Evolutionary conservation across 2,797 vertebrate species (phyloP).

Genomic region (Sphenodon punctatus): DNA sequence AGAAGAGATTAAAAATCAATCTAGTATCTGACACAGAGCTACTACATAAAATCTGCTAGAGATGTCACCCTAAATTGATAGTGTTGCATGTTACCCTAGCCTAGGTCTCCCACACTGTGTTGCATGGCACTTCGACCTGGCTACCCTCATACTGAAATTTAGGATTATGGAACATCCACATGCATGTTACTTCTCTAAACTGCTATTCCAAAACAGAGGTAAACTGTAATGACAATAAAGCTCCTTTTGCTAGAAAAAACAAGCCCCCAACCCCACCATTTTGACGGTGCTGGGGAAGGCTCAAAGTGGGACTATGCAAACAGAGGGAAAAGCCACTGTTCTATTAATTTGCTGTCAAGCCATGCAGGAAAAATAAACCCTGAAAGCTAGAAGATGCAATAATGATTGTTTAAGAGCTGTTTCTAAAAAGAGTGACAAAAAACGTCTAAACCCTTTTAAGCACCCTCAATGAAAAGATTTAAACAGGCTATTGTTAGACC

Average conservation of each 20-base stretch:
- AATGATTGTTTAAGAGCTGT: slow-evolving; percentile 66
- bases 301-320: slow-evolving; percentile 24
- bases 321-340: slow-evolving; percentile 48
- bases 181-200: background rate
- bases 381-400: slow-evolving; percentile 53
- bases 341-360: slow-evolving; percentile 63
- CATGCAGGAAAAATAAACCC: slow-evolving; percentile 41
- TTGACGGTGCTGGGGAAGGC: slow-evolving; percentile 29
- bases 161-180: background rate
- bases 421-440: slow-evolving; percentile 71
- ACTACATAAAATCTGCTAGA: background rate
- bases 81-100: background rate
- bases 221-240: background rate
- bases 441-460: slow-evolving; percentile 66
- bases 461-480: slow-evolving; percentile 78
- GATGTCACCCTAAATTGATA: background rate
- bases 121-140: slow-evolving; percentile 2
- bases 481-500: slow-evolving; percentile 82
- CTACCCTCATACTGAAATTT: background rate
- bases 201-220: slow-evolving; percentile 35
- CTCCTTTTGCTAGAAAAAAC: slow-evolving; percentile 2
- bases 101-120: slow-evolving; percentile 17
- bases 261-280: too few relatives aligned
- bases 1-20: slow-evolving; percentile 16
- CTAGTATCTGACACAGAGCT: background rate